Evolutionary conservation across 1,140 invertebrate species (phyloP).

Genomic region (Heliconius melpomene): DNA sequence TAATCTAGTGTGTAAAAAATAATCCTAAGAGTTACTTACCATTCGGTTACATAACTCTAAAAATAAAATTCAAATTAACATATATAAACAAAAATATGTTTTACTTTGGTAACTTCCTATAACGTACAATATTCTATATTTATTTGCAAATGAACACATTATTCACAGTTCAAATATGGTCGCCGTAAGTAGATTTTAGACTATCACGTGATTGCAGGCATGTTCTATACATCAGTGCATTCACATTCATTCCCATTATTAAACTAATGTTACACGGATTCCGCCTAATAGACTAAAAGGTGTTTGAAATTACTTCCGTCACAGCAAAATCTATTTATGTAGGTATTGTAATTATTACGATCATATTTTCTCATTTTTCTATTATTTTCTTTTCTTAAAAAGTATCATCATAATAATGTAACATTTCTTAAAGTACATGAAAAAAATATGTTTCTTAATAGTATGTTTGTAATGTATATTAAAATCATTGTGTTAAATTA

Average conservation of each 20-base stretch:
- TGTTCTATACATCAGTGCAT: constrained; percentile 20
- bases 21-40: too few species aligned
- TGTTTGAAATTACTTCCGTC: neutral
- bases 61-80: too few species aligned
- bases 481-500: too few species aligned
- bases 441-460: too few species aligned
- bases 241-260: constrained; percentile 17
- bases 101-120: too few species aligned
- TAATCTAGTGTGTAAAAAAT: too few species aligned
- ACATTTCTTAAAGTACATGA: too few species aligned
- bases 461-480: too few species aligned
- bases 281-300: neutral
- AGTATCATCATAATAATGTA: too few species aligned
- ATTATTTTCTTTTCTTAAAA: neutral
- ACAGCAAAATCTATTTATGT: neutral
- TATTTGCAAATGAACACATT: neutral
- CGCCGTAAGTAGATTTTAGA: constrained; percentile 31
- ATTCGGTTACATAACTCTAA: too few species aligned
- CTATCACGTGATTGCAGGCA: constrained; percentile 31
- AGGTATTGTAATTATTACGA: neutral
- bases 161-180: constrained; percentile 24
- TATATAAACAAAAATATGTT: too few species aligned
- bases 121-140: too few species aligned
- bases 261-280: constrained; percentile 17
- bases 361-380: neutral